Conservation (phyloP, 2,797 vertebrate species). For the Xenopus petersii region DNA sequence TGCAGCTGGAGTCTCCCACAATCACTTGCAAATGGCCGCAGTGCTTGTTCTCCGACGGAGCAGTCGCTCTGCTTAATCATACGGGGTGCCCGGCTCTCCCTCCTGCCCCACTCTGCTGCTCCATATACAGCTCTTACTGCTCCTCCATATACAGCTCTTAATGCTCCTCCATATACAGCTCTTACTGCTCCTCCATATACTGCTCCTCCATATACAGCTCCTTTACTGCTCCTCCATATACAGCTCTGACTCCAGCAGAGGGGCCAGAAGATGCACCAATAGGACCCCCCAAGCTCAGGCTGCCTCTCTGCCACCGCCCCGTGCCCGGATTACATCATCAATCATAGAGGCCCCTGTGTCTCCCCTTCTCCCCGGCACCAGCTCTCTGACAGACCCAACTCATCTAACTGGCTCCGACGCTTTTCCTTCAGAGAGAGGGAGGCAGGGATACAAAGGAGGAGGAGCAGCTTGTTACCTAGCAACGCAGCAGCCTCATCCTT, state of each 20-base stretch:
- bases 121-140: slow-evolving; percentile 10
- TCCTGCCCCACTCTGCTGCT: neutral
- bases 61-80: neutral
- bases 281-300: neutral
- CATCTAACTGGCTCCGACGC: slow-evolving; percentile 14
- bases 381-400: slow-evolving; percentile 10
- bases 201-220: neutral
- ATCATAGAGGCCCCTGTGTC: neutral
- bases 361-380: neutral
- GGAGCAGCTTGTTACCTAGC: slow-evolving; percentile 23
- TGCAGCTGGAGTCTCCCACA: slow-evolving; percentile 19
- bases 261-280: neutral
- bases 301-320: slow-evolving; percentile 25
- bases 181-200: slow-evolving; percentile 6
- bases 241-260: neutral
- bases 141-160: no score
- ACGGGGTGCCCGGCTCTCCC: neutral
- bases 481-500: slow-evolving; percentile 34
- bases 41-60: slow-evolving; percentile 11
- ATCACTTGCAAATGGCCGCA: slow-evolving; percentile 40
- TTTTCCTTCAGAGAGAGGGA: neutral
- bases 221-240: slow-evolving; percentile 6
- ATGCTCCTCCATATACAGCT: no score
- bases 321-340: slow-evolving; percentile 34
- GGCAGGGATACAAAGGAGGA: neutral